Conservation (phyloP, 2,113 vertebrate genomes). For the Silurus asotus region DNA sequence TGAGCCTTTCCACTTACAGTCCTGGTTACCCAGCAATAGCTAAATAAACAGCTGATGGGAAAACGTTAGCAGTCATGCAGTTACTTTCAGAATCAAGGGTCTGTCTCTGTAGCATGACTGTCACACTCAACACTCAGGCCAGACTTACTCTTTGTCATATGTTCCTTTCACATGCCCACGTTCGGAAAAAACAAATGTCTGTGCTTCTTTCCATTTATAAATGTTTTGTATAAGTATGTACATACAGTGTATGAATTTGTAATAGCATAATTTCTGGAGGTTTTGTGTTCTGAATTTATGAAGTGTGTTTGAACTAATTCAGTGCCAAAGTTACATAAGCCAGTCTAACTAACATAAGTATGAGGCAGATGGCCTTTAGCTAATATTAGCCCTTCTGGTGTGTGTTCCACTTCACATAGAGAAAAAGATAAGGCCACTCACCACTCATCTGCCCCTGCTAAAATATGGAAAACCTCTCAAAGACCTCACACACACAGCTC, state of each 20-base stretch:
- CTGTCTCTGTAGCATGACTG: conserved; percentile 14
- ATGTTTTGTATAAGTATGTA: background rate
- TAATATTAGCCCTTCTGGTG: conserved; percentile 32
- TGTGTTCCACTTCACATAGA: conserved; percentile 25
- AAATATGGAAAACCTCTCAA: conserved; percentile 24
- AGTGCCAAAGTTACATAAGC: conserved; percentile 1
- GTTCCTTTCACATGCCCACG: conserved; percentile 9
- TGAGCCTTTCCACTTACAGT: conserved; percentile 10
- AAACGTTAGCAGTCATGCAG: background rate
- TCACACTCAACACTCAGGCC: conserved; percentile 17
- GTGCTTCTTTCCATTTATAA: background rate
- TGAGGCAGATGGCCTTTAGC: background rate
- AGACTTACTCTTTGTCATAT: background rate
- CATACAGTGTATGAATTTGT: background rate
- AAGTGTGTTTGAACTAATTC: background rate
- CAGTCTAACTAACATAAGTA: background rate
- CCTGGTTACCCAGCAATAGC: conserved; percentile 25
- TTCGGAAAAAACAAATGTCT: conserved; percentile 9
- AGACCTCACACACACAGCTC: background rate
- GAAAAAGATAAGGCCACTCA: conserved; percentile 38
- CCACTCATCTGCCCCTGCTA: conserved; percentile 35
- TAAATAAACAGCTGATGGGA: conserved; percentile 51
- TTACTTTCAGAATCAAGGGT: conserved; percentile 7
- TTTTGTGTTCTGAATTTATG: background rate
- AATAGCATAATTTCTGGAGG: background rate